phyloP scores from a whole-genome alignment of 2,113 vertebrate species.

The Sphaerodactylus townsendi region DNA sequence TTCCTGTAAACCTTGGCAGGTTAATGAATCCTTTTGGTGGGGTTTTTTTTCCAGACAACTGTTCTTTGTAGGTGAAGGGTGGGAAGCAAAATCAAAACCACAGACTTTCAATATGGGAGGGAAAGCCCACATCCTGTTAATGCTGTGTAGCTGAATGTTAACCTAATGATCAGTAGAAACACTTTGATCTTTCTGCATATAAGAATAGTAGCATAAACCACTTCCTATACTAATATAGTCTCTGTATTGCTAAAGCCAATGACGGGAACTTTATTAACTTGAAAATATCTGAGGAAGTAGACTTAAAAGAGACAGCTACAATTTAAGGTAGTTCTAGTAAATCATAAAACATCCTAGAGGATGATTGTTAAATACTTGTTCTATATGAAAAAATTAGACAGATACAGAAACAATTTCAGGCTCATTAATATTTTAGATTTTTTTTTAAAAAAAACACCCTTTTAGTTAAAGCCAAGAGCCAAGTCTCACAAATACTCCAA shows the following conservation, averaged over 20 bases:
- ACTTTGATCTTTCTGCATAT: neutral
- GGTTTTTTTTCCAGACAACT: neutral
- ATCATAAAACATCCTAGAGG: neutral
- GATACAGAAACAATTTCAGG: neutral
- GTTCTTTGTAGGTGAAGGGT: neutral
- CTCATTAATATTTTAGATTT: neutral
- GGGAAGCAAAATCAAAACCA: neutral
- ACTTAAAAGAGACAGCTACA: constrained; percentile 17
- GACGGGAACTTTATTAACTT: neutral
- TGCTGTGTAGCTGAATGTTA: neutral
- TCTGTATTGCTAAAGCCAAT: neutral
- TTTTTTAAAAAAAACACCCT: neutral
- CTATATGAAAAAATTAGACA: neutral
- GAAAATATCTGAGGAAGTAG: neutral
- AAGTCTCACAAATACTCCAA: neutral
- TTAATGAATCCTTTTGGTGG: neutral
- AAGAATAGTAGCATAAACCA: neutral
- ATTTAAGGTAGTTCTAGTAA: neutral
- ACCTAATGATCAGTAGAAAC: neutral
- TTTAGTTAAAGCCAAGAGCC: neutral
- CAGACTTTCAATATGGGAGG: neutral
- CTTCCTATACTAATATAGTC: neutral
- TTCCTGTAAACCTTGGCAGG: neutral
- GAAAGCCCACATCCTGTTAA: neutral
- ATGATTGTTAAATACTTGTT: neutral